Conservation (phyloP, 2,888 invertebrate genomes). For the Nomada flava region DNA sequence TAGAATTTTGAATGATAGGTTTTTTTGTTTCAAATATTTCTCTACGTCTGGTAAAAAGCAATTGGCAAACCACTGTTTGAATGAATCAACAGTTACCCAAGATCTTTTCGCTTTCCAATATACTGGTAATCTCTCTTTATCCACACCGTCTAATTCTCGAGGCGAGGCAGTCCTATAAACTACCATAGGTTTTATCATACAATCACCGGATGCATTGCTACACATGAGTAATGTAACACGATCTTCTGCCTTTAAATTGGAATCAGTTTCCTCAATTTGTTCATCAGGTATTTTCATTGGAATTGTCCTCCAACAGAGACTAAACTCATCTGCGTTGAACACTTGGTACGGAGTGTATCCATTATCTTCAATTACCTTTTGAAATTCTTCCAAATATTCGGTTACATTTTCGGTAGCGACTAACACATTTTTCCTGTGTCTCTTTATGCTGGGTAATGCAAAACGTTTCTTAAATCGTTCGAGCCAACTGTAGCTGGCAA, state of each 20-base stretch:
- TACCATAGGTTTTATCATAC: constrained; percentile 68
- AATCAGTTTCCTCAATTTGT: constrained; percentile 17
- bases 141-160: constrained; percentile 37
- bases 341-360: constrained; percentile 9
- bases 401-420: constrained; percentile 6
- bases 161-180: constrained; percentile 27
- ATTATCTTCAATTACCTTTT: constrained; percentile 30
- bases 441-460: constrained; percentile 22
- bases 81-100: constrained; percentile 34
- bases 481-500: constrained; percentile 33
- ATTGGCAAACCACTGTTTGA: constrained; percentile 35
- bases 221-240: constrained; percentile 19
- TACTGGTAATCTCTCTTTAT: constrained; percentile 69
- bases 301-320: constrained; percentile 25
- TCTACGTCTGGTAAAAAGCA: constrained; percentile 29
- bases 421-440: constrained; percentile 5
- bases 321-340: constrained; percentile 35
- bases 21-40: background rate
- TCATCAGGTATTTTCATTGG: constrained; percentile 15
- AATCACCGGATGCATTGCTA: constrained; percentile 11
- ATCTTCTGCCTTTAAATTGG: constrained; percentile 22
- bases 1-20: background rate
- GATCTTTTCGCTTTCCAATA: constrained; percentile 72
- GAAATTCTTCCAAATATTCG: constrained; percentile 29
- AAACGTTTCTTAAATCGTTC: constrained; percentile 40